Evolutionary conservation across 2,113 vertebrate species (phyloP).

Genomic region (Saccopteryx leptura): DNA sequence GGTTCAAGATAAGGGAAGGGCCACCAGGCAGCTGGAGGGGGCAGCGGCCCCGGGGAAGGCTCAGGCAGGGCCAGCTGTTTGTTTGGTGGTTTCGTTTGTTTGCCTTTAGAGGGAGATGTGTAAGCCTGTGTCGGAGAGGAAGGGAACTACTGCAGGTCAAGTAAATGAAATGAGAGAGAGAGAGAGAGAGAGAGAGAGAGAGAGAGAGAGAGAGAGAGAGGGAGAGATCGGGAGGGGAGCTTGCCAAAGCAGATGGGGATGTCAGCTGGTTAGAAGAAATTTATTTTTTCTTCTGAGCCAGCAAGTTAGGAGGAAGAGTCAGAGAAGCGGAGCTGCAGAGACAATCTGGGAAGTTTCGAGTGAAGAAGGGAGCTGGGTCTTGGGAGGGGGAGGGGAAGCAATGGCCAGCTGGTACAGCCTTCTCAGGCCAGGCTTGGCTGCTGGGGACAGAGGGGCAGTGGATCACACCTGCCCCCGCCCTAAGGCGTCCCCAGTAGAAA

Average conservation of each 20-base stretch:
- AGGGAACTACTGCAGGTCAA: fast-evolving
- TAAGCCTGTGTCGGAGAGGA: no score
- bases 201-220: background rate
- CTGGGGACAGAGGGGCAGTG: background rate
- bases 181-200: background rate
- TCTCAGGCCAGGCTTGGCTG: fast-evolving
- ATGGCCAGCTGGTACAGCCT: fast-evolving
- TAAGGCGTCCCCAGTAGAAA: fast-evolving
- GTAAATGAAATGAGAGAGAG: background rate
- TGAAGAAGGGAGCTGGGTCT: background rate
- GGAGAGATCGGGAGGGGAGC: no score
- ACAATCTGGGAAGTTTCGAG: background rate
- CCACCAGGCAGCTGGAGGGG: background rate
- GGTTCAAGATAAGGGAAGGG: background rate
- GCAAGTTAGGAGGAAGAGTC: background rate
- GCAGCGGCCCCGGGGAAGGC: background rate
- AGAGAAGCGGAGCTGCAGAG: background rate
- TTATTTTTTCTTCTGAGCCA: background rate
- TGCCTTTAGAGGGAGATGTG: background rate
- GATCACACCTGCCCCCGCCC: no score
- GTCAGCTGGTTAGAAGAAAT: background rate
- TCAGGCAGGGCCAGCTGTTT: fast-evolving
- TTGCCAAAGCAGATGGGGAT: background rate
- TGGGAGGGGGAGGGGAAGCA: no score
- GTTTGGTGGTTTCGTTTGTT: background rate